Evolutionary conservation across 2,888 invertebrate genomes (phyloP), one percentile per base, ranked within the genome.

Genomic region (Spialia ferax): DNA sequence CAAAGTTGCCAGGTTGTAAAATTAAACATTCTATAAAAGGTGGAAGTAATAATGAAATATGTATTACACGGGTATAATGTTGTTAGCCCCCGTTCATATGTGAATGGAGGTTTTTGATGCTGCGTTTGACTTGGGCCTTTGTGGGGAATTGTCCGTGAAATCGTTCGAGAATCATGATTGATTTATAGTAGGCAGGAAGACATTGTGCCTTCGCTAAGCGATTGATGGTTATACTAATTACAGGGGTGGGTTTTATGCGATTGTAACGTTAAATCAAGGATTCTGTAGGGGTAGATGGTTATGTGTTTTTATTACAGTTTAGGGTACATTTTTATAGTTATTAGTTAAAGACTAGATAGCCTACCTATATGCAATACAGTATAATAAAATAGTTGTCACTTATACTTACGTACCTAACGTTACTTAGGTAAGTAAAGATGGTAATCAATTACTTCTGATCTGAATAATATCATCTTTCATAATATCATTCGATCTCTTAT

Each of bases 1-100:
- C 23, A 66, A 52, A 52, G 87, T 83, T 89, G 88, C 89, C 76
- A 81, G 83, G 50, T 84, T 81, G 91, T 91, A 92, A 93, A 93
- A 92, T 90, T 86, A 91, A 91, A 91, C 83, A 86, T 81, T 75
- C 85, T 83, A 91, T 91, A 90, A 90, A 79, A 89, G 91, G 90
- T 88, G 52, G 59, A 59, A 87, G 88, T 89, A 91, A 92, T 92
- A 91, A 92, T 93, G 91, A 92, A 93, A 93, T 92, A 93, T 93
- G 92, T 93, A 93, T 93, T 89, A 93, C 93, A 93, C 83, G 89
- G 85, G 89, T 90, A 93, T 93, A 91, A 93, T 91, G 92, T 92
- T 93, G 93, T 93, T 91, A 91, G 89, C 83, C 86, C 84, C 88
- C 84, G 86, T 86, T 90, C 87, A 83, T 76, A 72, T 74, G 81